phyloP scores from a whole-genome alignment of 2,113 vertebrate species.

The Beaufortia kweichowensis region DNA sequence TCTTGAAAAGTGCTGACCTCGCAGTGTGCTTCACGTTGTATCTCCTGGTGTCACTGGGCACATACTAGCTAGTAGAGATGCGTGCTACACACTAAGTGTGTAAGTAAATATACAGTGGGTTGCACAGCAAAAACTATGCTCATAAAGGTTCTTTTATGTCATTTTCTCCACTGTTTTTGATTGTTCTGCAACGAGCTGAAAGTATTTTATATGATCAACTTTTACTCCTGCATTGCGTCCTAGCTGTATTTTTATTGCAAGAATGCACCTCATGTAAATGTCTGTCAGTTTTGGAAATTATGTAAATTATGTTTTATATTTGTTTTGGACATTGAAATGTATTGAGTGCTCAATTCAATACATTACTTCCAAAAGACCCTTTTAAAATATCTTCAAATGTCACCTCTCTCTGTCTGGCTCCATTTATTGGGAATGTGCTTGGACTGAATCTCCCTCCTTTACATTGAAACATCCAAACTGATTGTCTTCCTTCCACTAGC shows the following conservation, averaged over 20 bases:
- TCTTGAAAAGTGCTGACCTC: conserved; percentile 50
- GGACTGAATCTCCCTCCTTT: conserved; percentile 76
- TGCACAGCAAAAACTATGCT: no score
- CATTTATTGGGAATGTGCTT: conserved; percentile 69
- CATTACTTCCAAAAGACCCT: not conserved
- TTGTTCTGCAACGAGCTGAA: no score
- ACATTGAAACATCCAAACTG: conserved; percentile 71
- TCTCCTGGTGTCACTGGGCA: conserved; percentile 7
- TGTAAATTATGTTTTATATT: no score
- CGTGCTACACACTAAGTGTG: not conserved
- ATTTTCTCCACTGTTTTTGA: no score
- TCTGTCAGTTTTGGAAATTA: no score
- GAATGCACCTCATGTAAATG: no score
- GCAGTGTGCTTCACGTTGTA: conserved; percentile 12
- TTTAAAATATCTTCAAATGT: conserved; percentile 25
- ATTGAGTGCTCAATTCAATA: not conserved
- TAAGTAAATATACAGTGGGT: no score
- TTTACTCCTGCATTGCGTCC: no score
- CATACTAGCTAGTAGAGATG: not conserved
- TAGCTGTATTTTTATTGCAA: no score
- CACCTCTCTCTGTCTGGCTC: conserved; percentile 66
- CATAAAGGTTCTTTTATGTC: no score
- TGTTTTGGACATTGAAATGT: not conserved
- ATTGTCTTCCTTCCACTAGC: conserved; percentile 63
- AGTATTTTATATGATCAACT: no score